Evolutionary conservation across 2,888 invertebrate genomes (phyloP), one percentile per base, ranked within the genome.

Genomic region (Chromoteleia sp.): DNA sequence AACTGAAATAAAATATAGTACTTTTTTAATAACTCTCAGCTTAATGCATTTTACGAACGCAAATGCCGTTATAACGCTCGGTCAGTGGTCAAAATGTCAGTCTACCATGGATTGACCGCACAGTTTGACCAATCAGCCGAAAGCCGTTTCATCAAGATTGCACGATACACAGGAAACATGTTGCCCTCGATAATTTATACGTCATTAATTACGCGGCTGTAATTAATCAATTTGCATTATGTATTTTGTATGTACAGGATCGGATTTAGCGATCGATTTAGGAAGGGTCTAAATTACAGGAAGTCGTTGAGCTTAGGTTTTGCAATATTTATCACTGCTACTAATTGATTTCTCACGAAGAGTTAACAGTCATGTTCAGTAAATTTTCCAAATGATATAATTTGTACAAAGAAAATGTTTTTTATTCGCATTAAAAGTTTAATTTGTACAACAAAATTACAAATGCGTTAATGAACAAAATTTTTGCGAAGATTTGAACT

Each of bases 221-320:
- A 71, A 71, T 71, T 71, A 71, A 71, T 71, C 59, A 59, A 61
- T 71, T 71, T 71, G 71, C 71, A 71, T 71, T 71, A 71, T 30
- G 59, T 19, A 71, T 59, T 59, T 36, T 58, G 56, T 8, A 43
- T 7, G 21, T 58, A 30, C 43, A 19, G 25, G n/a, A 30, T 17
- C 21, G 15, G 36, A 58, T 45, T 70, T 30, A 48, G 43, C 19
- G 33, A 63, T 45, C 45, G 45, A 17, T 61, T 29, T 29, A 45
- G 17, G 43, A 17, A 29, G 6, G 10, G 8, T 29, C 45, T 10
- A 61, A 25, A 43, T 61, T 15, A 1, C 17, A 2, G 0, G 10
- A 33, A 12, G 36, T n/a, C n/a, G 36, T 2, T 36, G 3, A 36
- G n/a, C n/a, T 36, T 36, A 7, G 29, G 8, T 29, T 36, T 36